These are phyloP conservation scores for Drosophila tropicalis DNA, from an alignment of 1,140 invertebrate species.

Conservation along the genomic window DNA sequence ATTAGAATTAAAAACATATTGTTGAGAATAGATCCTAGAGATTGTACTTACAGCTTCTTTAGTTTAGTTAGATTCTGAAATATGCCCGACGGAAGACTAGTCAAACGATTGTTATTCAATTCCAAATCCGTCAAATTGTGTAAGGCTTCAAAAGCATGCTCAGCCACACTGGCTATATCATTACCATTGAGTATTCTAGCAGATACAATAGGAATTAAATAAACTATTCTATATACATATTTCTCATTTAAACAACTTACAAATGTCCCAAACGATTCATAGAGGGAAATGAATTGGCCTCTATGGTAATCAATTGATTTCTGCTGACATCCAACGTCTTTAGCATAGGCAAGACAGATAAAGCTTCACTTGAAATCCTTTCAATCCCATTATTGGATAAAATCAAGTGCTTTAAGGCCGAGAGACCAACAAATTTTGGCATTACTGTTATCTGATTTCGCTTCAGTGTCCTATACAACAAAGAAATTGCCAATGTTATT, in stretches of 20 bases:
- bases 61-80: slow-evolving; percentile 89
- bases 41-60: slow-evolving; percentile 87
- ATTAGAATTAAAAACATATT: no score
- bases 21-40: no score
- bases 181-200: slow-evolving; percentile 90
- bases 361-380: slow-evolving; percentile 85
- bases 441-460: slow-evolving; percentile 73
- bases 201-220: slow-evolving; percentile 42
- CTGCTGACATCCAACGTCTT: slow-evolving; percentile 86
- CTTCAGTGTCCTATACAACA: slow-evolving; percentile 53
- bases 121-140: slow-evolving; percentile 89
- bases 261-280: slow-evolving; percentile 83
- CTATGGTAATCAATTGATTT: slow-evolving; percentile 86
- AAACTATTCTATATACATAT: not conserved
- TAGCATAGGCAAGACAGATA: slow-evolving; percentile 86
- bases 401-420: slow-evolving; percentile 83
- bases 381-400: slow-evolving; percentile 87
- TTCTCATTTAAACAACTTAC: slow-evolving; percentile 75
- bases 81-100: slow-evolving; percentile 87
- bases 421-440: slow-evolving; percentile 69
- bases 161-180: slow-evolving; percentile 88
- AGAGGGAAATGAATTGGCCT: slow-evolving; percentile 84
- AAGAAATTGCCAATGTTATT: slow-evolving; percentile 11
- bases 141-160: slow-evolving; percentile 89
- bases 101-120: slow-evolving; percentile 91